These are phyloP conservation scores for Gymnoscopelus braueri DNA, from an alignment of 2,797 vertebrate species.

Conservation along the genomic window DNA sequence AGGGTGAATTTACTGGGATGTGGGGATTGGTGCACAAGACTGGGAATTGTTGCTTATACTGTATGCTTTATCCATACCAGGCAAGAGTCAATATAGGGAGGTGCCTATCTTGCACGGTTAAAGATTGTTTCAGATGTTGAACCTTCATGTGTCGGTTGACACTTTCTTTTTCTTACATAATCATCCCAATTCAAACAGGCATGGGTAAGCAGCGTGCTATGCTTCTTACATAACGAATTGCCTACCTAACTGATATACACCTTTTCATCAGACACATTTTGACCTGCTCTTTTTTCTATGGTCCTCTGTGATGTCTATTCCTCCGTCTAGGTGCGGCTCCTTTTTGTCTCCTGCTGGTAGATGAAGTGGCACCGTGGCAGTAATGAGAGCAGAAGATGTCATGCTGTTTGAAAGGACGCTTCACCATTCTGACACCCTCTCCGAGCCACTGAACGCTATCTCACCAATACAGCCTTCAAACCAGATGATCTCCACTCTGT, in stretches of 20 bases:
- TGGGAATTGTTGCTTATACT: slow-evolving; percentile 11
- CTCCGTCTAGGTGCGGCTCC: slow-evolving; percentile 23
- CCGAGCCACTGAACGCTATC: slow-evolving; percentile 38
- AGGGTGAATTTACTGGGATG: slow-evolving; percentile 9
- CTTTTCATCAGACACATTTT: too few species aligned
- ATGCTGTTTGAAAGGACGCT: slow-evolving; percentile 25
- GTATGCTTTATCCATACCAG: background rate
- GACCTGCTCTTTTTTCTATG: too few species aligned
- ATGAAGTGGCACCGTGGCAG: slow-evolving; percentile 45
- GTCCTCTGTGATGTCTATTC: too few species aligned
- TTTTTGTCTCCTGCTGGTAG: slow-evolving; percentile 13
- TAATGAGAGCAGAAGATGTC: slow-evolving; percentile 40
- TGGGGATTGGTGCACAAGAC: slow-evolving; percentile 8
- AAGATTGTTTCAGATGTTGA: too few species aligned
- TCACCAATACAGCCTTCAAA: slow-evolving; percentile 23
- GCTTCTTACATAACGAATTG: too few species aligned
- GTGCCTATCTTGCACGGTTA: background rate
- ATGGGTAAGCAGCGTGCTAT: too few species aligned
- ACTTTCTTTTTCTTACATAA: too few species aligned
- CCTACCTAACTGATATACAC: too few species aligned
- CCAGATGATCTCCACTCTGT: background rate
- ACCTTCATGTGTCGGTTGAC: too few species aligned
- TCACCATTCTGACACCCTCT: slow-evolving; percentile 53
- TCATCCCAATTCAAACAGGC: too few species aligned
- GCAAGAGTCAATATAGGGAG: background rate